A percentile compares a stretch with the other conserved stretches of the same genome.
Conservation (phyloP, 2,113 vertebrate species). For the Nettapus auritus region DNA sequence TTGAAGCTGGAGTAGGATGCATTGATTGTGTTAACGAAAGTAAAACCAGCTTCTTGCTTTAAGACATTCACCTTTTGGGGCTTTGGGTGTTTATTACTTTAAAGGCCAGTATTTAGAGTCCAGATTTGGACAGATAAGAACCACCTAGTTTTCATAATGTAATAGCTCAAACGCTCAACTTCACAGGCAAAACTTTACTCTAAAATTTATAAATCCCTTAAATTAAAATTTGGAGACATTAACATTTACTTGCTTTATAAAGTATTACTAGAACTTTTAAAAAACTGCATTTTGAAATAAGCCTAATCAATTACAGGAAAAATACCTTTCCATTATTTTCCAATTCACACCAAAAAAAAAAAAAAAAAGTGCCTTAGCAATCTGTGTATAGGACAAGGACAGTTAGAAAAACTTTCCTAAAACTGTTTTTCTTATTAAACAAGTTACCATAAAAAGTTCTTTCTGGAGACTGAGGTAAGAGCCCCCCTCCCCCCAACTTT, state of each 20-base stretch:
- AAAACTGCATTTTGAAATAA: not conserved
- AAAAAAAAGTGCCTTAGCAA: not conserved
- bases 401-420: not conserved
- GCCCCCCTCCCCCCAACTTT: fast-evolving
- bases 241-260: not conserved
- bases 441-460: not conserved
- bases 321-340: not conserved
- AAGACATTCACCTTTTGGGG: not conserved
- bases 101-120: not conserved
- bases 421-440: not conserved
- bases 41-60: not conserved
- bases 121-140: not conserved
- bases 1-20: not conserved
- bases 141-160: not conserved
- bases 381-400: not conserved
- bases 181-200: not conserved
- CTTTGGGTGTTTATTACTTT: not conserved
- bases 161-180: not conserved
- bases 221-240: not conserved
- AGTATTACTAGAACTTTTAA: not conserved
- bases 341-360: not conserved
- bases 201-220: not conserved
- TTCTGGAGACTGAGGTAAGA: not conserved
- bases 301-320: not conserved
- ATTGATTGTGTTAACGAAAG: not conserved